A percentile compares a stretch with the other conserved stretches of the same genome.
These are phyloP conservation scores for Marisa cornuarietis DNA, from an alignment of 1,140 invertebrate genomes.

Conservation along the genomic window DNA sequence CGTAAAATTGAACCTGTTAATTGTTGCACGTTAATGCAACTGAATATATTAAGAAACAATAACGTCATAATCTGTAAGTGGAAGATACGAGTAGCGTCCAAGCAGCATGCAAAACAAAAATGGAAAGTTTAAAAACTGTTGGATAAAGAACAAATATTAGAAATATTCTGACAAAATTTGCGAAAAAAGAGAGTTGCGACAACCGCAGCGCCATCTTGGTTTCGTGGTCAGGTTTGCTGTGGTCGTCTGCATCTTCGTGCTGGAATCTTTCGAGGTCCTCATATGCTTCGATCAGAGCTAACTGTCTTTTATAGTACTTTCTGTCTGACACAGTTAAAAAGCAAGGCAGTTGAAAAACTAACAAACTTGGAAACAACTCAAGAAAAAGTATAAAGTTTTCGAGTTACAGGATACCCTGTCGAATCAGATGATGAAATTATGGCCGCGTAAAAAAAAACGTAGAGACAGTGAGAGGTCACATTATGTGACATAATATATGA, in stretches of 20 bases:
- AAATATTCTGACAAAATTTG: constrained; percentile 46
- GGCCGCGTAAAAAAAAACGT: too few relatives aligned
- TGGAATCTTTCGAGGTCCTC: constrained; percentile 45
- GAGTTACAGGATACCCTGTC: too few relatives aligned
- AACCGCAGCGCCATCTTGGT: constrained; percentile 23
- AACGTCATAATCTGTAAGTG: neutral
- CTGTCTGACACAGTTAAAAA: constrained; percentile 25
- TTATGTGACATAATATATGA: too few relatives aligned
- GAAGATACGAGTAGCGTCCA: neutral
- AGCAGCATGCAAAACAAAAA: constrained; percentile 1
- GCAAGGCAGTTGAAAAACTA: too few relatives aligned
- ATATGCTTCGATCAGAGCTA: constrained; percentile 55
- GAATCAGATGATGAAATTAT: too few relatives aligned
- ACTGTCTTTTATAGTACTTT: constrained; percentile 59
- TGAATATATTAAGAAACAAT: neutral
- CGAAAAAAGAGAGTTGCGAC: constrained; percentile 42
- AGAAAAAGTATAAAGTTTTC: too few relatives aligned
- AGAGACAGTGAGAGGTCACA: too few relatives aligned
- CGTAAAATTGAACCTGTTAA: too few relatives aligned
- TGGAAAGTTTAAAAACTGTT: neutral
- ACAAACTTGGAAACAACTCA: too few relatives aligned
- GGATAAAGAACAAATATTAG: neutral
- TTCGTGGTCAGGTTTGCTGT: constrained; percentile 11
- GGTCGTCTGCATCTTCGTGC: constrained; percentile 28
- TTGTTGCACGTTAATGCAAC: neutral